Percentiles rank a stretch among this genome's conserved stretches.
Evolutionary conservation across 2,797 vertebrate genomes (phyloP).

Genomic region (Molossus molossus): DNA sequence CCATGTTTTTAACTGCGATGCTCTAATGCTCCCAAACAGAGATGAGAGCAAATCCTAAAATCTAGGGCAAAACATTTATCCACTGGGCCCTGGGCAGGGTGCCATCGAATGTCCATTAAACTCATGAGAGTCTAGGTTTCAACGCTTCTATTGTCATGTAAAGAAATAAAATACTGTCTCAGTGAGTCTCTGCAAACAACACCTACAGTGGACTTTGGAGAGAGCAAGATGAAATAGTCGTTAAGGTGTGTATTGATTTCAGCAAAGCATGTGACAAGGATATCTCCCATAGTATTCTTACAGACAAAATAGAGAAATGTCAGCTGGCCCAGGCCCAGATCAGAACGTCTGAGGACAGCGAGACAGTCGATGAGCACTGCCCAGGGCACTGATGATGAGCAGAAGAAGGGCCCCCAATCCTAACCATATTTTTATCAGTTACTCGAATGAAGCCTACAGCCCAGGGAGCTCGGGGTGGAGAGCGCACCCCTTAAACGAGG

Average conservation of each 20-base stretch:
- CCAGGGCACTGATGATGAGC: background rate
- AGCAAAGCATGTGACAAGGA: background rate
- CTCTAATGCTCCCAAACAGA: background rate
- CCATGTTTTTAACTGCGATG: background rate
- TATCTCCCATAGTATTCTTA: background rate
- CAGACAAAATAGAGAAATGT: conserved; percentile 24
- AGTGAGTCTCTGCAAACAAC: conserved; percentile 40
- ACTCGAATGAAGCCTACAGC: background rate
- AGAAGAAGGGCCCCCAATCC: background rate
- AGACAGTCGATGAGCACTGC: rapidly evolving
- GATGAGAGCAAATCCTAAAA: background rate
- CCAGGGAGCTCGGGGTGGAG: background rate
- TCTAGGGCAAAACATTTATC: background rate
- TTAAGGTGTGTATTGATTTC: background rate
- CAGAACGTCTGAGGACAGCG: background rate
- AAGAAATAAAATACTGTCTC: conserved; percentile 66
- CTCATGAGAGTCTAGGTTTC: background rate
- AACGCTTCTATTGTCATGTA: background rate
- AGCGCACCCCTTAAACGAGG: background rate
- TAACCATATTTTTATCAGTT: background rate
- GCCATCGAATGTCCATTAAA: background rate
- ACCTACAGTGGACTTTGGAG: conserved; percentile 33
- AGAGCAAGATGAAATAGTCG: conserved; percentile 58
- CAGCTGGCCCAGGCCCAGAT: background rate
- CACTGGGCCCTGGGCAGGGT: background rate